Evolutionary conservation across 2,888 invertebrate genomes (phyloP).

Genomic region (Abscondita cerata): DNA sequence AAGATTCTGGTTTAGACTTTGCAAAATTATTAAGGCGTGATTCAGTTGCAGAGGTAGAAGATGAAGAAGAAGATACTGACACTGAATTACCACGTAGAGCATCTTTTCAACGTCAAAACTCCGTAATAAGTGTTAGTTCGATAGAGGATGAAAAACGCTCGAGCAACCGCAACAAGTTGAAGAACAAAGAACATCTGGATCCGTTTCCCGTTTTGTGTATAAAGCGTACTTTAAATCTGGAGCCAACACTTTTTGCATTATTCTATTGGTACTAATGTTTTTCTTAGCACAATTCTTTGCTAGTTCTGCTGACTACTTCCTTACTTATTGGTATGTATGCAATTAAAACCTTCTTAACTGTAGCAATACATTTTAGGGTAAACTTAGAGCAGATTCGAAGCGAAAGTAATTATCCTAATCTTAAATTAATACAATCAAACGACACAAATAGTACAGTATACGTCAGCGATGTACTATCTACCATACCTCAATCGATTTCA

Average conservation of each 20-base stretch:
- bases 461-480: neutral
- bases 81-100: constrained; percentile 35
- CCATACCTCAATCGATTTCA: too few relatives aligned
- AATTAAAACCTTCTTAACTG: neutral
- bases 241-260: constrained; percentile 71
- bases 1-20: constrained; percentile 75
- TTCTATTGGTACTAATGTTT: constrained; percentile 69
- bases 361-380: constrained; percentile 42
- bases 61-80: constrained; percentile 47
- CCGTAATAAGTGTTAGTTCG: constrained; percentile 62
- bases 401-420: neutral
- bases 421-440: neutral
- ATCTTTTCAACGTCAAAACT: constrained; percentile 57
- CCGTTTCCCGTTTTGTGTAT: constrained; percentile 64
- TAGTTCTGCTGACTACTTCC: constrained; percentile 84
- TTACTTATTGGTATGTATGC: constrained; percentile 73
- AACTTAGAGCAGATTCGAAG: constrained; percentile 42
- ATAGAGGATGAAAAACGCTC: constrained; percentile 51
- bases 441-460: neutral
- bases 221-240: constrained; percentile 76
- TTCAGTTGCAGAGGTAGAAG: constrained; percentile 63
- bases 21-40: constrained; percentile 63
- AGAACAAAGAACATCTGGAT: constrained; percentile 70
- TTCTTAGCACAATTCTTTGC: constrained; percentile 74
- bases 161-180: constrained; percentile 56